Evolutionary conservation across 2,113 vertebrate species (phyloP).

Genomic region (Sapajus apella): DNA sequence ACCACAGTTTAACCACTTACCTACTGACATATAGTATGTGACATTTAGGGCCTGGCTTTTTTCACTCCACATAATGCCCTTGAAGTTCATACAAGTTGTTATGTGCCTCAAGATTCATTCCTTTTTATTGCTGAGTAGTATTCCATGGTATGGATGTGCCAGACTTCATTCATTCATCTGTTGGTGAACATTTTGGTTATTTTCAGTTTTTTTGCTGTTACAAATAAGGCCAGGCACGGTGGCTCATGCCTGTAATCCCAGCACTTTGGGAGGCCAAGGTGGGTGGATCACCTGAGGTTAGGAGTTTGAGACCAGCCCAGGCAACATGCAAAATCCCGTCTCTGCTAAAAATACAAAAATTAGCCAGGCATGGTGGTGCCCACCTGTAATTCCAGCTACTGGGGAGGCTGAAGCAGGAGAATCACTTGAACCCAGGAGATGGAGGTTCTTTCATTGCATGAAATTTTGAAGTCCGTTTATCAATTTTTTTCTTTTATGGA

Average conservation of each 20-base stretch:
- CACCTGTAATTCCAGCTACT: too few species aligned
- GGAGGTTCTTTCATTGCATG: not conserved
- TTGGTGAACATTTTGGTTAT: not conserved
- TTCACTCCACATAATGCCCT: not conserved
- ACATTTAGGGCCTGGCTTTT: not conserved
- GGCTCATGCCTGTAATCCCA: too few species aligned
- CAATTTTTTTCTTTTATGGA: not conserved
- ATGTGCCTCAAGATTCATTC: not conserved
- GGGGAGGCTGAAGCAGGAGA: too few species aligned
- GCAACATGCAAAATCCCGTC: too few species aligned
- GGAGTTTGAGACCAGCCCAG: too few species aligned
- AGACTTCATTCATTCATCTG: not conserved
- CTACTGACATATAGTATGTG: not conserved
- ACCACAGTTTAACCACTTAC: constrained; percentile 20
- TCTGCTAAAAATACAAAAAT: too few species aligned
- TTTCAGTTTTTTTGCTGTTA: not conserved
- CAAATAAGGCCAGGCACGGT: not conserved
- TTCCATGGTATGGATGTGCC: not conserved
- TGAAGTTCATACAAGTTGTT: not conserved
- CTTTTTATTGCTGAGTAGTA: not conserved
- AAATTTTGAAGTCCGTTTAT: not conserved
- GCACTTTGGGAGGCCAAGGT: too few species aligned
- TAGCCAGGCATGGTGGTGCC: too few species aligned
- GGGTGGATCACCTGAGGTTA: too few species aligned
- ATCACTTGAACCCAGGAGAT: too few species aligned